phyloP scores from a whole-genome alignment of 2,888 invertebrate species.

The Drosophila setosimentum region DNA sequence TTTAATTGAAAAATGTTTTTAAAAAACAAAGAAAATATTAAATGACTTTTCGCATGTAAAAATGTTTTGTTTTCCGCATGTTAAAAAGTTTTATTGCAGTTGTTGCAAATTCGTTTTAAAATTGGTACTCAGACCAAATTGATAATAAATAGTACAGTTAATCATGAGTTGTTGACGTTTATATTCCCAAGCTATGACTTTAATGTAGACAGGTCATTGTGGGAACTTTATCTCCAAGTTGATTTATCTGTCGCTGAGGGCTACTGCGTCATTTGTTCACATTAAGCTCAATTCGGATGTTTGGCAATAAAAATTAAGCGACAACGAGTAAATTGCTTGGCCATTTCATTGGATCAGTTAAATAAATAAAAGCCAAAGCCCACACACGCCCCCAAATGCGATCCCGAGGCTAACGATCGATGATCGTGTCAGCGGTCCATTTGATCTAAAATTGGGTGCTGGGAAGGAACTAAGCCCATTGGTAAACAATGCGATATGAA shows the following conservation, averaged over 20 bases:
- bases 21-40: neutral
- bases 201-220: neutral
- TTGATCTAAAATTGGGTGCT: slow-evolving; percentile 61
- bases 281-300: slow-evolving; percentile 65
- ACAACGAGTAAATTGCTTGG: slow-evolving; percentile 51
- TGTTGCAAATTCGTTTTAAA: neutral
- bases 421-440: slow-evolving; percentile 80
- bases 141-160: neutral
- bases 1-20: neutral
- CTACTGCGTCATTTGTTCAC: slow-evolving; percentile 56
- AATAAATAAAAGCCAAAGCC: slow-evolving; percentile 48
- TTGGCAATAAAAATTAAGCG: slow-evolving; percentile 71
- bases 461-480: slow-evolving; percentile 23
- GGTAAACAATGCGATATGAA: slow-evolving; percentile 43
- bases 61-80: neutral
- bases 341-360: slow-evolving; percentile 39
- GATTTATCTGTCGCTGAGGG: slow-evolving; percentile 51
- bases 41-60: neutral
- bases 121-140: neutral
- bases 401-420: slow-evolving; percentile 56
- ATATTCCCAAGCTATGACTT: neutral
- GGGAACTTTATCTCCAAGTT: slow-evolving; percentile 22
- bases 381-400: slow-evolving; percentile 61
- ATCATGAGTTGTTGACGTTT: neutral
- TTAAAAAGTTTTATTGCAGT: neutral